Evolutionary conservation across 2,113 vertebrate species (phyloP).

Genomic region (Anser brachyrhynchus): DNA sequence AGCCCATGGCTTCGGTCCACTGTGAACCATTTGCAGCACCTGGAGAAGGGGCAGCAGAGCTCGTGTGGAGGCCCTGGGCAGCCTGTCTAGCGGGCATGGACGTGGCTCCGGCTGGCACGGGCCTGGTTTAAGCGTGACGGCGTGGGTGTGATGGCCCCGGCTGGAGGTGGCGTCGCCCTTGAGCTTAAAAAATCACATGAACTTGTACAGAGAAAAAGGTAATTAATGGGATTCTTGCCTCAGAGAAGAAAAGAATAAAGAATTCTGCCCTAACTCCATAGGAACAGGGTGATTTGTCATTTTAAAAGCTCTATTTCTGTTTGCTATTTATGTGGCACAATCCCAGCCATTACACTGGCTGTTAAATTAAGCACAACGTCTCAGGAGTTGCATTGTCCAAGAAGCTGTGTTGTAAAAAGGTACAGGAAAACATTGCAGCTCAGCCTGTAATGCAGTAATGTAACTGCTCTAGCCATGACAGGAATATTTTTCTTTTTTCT

Average conservation of each 20-base stretch:
- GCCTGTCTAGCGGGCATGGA: not conserved
- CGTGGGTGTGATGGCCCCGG: not conserved
- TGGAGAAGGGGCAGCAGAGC: not conserved
- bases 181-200: not conserved
- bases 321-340: not conserved
- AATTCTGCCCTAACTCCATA: not conserved
- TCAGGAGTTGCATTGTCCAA: not conserved
- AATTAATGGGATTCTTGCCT: not conserved
- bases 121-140: not conserved
- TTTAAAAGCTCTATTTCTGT: not conserved
- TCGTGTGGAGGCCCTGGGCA: not conserved
- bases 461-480: not conserved
- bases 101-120: no score
- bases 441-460: not conserved
- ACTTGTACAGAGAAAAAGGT: not conserved
- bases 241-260: not conserved
- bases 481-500: not conserved
- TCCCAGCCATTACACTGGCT: not conserved
- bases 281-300: not conserved
- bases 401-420: not conserved
- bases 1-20: rapidly evolving
- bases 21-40: not conserved
- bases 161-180: not conserved
- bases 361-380: not conserved
- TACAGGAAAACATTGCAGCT: not conserved